Evolutionary conservation across 2,113 vertebrate genomes (phyloP).

Genomic region (Alligator sinensis): DNA sequence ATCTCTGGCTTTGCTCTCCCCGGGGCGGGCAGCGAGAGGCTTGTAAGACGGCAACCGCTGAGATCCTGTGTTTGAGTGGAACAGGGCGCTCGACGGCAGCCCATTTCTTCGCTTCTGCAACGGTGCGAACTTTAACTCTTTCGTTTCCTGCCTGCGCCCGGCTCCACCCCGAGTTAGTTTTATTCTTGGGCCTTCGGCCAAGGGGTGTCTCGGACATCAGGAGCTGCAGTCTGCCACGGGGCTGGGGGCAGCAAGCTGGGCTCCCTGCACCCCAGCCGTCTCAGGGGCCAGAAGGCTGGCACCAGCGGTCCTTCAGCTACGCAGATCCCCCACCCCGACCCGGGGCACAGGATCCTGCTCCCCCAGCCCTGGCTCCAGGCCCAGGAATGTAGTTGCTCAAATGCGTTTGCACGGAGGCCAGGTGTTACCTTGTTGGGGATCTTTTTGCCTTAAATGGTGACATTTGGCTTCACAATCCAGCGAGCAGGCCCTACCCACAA

Average conservation of each 20-base stretch:
- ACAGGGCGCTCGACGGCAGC: neutral
- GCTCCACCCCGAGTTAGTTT: no score
- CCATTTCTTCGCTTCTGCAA: no score
- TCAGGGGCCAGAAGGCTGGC: neutral
- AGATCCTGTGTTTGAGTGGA: slow-evolving; percentile 39
- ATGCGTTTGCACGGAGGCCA: neutral
- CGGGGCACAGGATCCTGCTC: neutral
- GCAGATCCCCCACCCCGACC: neutral
- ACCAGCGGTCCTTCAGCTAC: neutral
- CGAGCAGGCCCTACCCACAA: accelerated
- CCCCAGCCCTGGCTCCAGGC: neutral
- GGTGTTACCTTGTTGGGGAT: neutral
- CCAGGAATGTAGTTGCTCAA: neutral
- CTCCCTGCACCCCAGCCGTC: neutral
- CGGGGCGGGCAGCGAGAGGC: neutral
- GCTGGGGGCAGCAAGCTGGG: neutral
- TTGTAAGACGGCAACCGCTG: neutral
- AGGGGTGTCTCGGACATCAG: no score
- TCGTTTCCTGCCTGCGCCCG: neutral
- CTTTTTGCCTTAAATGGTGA: neutral
- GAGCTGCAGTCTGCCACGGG: neutral
- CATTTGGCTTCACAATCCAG: neutral
- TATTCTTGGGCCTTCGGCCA: no score
- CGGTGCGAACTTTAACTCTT: neutral
- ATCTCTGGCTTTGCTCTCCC: no score